Conservation (phyloP, 2,888 invertebrate species). For the Crepidodera aurea region DNA sequence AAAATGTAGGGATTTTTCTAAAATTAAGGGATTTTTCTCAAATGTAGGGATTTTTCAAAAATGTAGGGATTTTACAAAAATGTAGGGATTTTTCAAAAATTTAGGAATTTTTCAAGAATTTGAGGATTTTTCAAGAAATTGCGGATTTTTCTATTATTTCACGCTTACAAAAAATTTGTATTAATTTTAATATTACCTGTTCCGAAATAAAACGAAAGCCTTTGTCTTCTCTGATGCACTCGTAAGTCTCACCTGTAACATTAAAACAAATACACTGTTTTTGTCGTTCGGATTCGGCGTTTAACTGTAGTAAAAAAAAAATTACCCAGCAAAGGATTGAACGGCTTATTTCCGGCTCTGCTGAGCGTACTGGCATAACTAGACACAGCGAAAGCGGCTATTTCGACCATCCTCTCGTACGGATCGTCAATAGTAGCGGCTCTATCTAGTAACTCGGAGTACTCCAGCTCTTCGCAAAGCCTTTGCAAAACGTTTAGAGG, state of each 20-base stretch:
- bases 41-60: too few species aligned
- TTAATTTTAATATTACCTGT: too few species aligned
- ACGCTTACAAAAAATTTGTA: too few species aligned
- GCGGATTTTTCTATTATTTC: too few species aligned
- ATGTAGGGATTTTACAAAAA: too few species aligned
- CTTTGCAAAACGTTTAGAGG: constrained; percentile 83
- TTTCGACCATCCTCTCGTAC: constrained; percentile 76
- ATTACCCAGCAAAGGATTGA: constrained; percentile 77
- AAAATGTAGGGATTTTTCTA: too few species aligned
- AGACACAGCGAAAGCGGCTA: constrained; percentile 84
- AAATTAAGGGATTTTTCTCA: too few species aligned
- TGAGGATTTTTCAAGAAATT: too few species aligned
- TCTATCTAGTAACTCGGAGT: constrained; percentile 80
- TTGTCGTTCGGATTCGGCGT: too few species aligned
- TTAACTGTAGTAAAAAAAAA: background rate
- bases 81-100: too few species aligned
- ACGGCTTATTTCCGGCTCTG: constrained; percentile 83
- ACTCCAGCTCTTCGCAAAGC: constrained; percentile 84
- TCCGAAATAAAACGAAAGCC: constrained; percentile 75
- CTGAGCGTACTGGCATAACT: constrained; percentile 77
- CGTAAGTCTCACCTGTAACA: constrained; percentile 80
- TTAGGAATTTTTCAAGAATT: too few species aligned
- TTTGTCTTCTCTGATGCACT: constrained; percentile 78
- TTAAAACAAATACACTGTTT: too few species aligned
- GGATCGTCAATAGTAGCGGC: constrained; percentile 73